Evolutionary conservation across 2,113 vertebrate genomes (phyloP).

Genomic region (Sus scrofa): DNA sequence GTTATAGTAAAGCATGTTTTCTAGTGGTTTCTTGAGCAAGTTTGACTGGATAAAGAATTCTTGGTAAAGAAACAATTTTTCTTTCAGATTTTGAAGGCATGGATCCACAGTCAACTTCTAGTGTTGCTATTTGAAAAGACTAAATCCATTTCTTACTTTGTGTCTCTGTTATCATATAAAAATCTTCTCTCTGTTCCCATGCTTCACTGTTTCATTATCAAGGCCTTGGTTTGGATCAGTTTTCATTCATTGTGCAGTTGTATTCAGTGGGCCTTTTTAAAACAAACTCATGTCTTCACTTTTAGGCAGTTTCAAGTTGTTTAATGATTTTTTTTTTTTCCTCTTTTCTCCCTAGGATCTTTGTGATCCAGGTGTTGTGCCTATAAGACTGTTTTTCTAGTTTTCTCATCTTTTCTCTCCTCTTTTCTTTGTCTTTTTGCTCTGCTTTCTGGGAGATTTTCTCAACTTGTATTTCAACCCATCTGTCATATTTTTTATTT

Average conservation of each 20-base stretch:
- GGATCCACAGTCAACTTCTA: not conserved
- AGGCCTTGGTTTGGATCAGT: not conserved
- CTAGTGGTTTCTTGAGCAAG: not conserved
- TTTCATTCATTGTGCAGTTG: not conserved
- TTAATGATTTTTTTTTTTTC: not conserved
- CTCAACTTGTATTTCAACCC: conserved; percentile 15
- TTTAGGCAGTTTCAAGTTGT: conserved; percentile 23
- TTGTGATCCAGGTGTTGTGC: conserved; percentile 40
- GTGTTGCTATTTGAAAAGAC: conserved; percentile 25
- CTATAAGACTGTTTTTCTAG: not conserved
- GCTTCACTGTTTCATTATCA: conserved; percentile 20
- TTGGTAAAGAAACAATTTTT: not conserved
- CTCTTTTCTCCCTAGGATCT: not conserved
- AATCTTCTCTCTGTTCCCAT: conserved; percentile 49
- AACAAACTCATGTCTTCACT: not conserved
- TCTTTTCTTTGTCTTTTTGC: conserved; percentile 54
- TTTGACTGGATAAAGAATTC: conserved; percentile 46
- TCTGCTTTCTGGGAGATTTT: conserved; percentile 37
- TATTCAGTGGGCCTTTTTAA: not conserved
- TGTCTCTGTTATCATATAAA: conserved; percentile 18
- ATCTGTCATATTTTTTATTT: conserved; percentile 45
- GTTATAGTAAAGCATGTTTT: not conserved
- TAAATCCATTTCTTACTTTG: conserved; percentile 5
- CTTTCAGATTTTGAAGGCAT: conserved; percentile 15
- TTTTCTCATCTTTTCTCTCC: conserved; percentile 16